Evolutionary conservation across 2,797 vertebrate genomes (phyloP).

Genomic region (Hephaestus fuliginosus): DNA sequence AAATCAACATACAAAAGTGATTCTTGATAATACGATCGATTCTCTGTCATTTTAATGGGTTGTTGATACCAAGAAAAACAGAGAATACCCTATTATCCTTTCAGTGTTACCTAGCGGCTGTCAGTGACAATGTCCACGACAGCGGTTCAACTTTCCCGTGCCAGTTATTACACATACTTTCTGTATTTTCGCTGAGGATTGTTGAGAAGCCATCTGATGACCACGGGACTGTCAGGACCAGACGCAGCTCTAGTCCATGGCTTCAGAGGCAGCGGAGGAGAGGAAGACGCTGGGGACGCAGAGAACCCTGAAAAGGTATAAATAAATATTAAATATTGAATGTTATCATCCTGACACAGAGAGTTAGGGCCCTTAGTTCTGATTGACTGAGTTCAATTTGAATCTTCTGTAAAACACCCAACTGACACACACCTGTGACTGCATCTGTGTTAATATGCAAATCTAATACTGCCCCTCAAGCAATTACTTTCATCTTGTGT

Average conservation of each 20-base stretch:
- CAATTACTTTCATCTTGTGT: constrained; percentile 24
- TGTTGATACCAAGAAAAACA: background rate
- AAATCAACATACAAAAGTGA: too few relatives aligned
- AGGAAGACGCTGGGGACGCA: constrained; percentile 67
- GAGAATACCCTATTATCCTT: background rate
- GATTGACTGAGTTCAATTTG: constrained; percentile 10
- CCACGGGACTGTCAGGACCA: constrained; percentile 73
- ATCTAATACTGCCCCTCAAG: background rate
- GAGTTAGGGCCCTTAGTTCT: constrained; percentile 1
- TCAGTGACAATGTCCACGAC: background rate
- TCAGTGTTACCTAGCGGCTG: constrained; percentile 5
- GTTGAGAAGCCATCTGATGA: constrained; percentile 81
- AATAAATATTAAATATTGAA: background rate
- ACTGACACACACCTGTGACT: constrained; percentile 8
- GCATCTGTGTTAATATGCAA: constrained; percentile 17
- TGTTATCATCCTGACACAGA: constrained; percentile 12
- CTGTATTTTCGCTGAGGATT: constrained; percentile 77
- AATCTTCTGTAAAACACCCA: constrained; percentile 19
- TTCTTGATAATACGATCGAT: too few relatives aligned
- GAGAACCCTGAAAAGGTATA: constrained; percentile 67
- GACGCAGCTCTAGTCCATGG: constrained; percentile 77
- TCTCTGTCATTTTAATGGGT: background rate
- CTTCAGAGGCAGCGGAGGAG: constrained; percentile 61
- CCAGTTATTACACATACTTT: constrained; percentile 75
- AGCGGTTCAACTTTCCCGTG: background rate